Evolutionary conservation across 2,888 invertebrate genomes (phyloP), one percentile per base, ranked within the genome.

Genomic region (Rosalia funebris): DNA sequence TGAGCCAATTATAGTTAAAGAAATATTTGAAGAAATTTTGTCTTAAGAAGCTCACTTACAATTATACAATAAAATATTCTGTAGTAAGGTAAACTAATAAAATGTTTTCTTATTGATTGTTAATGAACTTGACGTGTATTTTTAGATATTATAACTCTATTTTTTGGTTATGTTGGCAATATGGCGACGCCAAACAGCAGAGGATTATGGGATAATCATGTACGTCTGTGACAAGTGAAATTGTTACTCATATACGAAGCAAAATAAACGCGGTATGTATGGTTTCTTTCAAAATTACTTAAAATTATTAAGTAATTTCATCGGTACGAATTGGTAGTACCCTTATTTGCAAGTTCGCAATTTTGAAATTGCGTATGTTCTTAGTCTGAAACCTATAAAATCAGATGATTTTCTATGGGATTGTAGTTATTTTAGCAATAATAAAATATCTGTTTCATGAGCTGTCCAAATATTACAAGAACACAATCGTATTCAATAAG

Each of bases 151-250:
- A 15, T 20, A 14, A n/a, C 20, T 15, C 14, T 39, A n/a, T 10
- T 3, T 15, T 53, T 17, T 34, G 34, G 16, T 37, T 60, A 68
- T 45, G 76, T 80, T 80, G 80, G 79, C 73, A 75, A 62, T 66
- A 66, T 75, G 77, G 70, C 75, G 81, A 82, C 81, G 82, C 82
- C 76, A 79, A 75, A 71, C 70, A 75, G 72, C 73, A 77, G 66
- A 71, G 80, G 68, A 78, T 79, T 77, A 73, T 80, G 80, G 80
- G 80, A 77, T 73, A 75, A 74, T 77, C 75, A 81, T 79, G 80
- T 78, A 79, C 76, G 78, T 77, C 74, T 78, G 70, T 80, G 80
- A 79, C 79, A 79, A 79, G 79, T 80, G 75, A 77, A 75, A 74
- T 76, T 74, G 74, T 74, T 76, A 68, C 70, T 62, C 64, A 75